Evolutionary conservation across 2,797 vertebrate species (phyloP), one percentile per base, ranked within the genome.

Genomic region (Paedocypris micromegethes): DNA sequence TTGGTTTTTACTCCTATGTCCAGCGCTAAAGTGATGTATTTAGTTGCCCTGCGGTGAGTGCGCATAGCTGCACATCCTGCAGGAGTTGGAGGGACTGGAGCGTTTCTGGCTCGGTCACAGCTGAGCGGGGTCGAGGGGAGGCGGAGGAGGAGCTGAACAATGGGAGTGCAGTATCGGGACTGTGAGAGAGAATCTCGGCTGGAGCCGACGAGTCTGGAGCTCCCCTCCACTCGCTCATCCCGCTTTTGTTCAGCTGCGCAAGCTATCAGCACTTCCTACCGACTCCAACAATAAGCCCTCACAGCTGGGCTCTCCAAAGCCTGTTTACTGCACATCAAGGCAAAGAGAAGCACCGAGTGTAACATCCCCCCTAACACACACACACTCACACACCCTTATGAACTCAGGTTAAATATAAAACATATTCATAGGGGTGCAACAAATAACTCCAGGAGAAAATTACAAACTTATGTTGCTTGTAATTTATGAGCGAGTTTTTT

Each of bases 171-270:
- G 88, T 87, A 86, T 74, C 86, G 86, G 89, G 89, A 88, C 90
- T 90, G 90, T 91, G 89, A 90, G 90, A 92, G 90, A 91, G 88
- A 90, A 90, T 90, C 88, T 89, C 89, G 87, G 88, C 86, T 92
- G 90, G 90, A 90, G 90, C 89, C 90, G 89, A 85, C 84, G 87
- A 89, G 90, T 92, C 90, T 92, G 90, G 88, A 87, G 87, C 87
- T 73, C 86, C 88, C 87, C 90, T 90, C 88, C 86, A 85, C 87
- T 89, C 88, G 87, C 89, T 90, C 87, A 89, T 89, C 88, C 88
- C 89, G 88, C 90, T 91, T 92, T 92, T 92, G 90, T 92, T 92
- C 90, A 90, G 89, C 90, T 91, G 89, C 90, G 87, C 90, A 91
- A 92, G 89, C 90, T 90, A 91, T 91, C 89, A 90, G 88, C 88